These are phyloP conservation scores for Empidonax alnorum DNA, from an alignment of 2,113 vertebrate genomes.

Conservation along the genomic window DNA sequence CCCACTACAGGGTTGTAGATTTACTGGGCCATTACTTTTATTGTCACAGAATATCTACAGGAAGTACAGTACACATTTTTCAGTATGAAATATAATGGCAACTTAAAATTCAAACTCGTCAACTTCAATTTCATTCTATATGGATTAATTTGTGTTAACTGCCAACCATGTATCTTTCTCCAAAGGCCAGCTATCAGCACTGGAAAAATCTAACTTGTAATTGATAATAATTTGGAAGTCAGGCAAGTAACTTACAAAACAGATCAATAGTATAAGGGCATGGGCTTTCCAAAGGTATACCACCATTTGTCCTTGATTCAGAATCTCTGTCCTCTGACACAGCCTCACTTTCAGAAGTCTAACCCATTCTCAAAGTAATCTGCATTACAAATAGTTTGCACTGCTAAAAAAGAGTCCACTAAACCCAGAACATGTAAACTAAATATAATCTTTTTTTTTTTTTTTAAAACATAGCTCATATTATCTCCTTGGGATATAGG, in stretches of 20 bases:
- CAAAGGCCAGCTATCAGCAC: background rate
- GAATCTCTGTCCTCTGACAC: background rate
- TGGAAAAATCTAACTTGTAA: background rate
- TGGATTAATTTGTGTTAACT: background rate
- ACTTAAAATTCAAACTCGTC: background rate
- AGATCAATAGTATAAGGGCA: background rate
- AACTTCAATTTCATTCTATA: background rate
- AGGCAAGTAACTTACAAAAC: background rate
- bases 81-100: background rate
- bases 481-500: background rate
- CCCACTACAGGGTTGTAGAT: background rate
- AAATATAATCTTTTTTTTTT: background rate
- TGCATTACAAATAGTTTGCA: background rate
- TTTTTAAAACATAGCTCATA: accelerated
- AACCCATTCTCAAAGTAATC: background rate
- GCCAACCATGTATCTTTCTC: background rate
- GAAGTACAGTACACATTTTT: background rate
- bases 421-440: background rate
- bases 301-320: background rate
- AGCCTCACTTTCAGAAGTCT: background rate
- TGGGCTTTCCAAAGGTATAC: background rate
- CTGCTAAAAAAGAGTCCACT: background rate
- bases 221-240: background rate
- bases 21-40: background rate
- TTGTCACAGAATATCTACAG: background rate